Base-by-base conservation (phyloP, 2,888 invertebrate genomes). In the Acanthoscelides obtectus region DNA sequence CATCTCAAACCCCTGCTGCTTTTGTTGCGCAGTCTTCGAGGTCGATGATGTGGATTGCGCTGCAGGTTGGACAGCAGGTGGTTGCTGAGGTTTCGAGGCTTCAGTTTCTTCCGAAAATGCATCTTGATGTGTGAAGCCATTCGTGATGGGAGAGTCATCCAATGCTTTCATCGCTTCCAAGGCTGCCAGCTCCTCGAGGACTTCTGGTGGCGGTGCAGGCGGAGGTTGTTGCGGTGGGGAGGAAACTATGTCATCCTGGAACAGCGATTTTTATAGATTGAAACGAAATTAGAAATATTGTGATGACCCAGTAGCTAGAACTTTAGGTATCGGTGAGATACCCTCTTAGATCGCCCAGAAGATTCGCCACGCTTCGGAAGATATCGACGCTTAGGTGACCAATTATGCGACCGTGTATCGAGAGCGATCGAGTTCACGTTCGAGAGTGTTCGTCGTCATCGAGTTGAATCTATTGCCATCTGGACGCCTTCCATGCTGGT, bases 21-120 rank as follows among this genome's bases (percentile, higher is more conserved):
- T 90, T 90, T 86, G 93, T 88, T 79, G 90, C 89, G 84, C 92
- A 92, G 79, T 88, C 88, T 64, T 27, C 25, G 17, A 67, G 22
- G 21, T 20, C 12, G 66, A 66, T 8, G 66, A 64, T 6, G 25
- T 5, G 25, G 25, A 45, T 17, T 45, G 45, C 12, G 45, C 3
- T 45, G 45, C 6, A 12, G 45, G 17, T 12, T 20, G 22, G 20
- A 20, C 17, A 45, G 68, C 20, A 3, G 68, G 22, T 22, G 20
- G 19, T 25, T 3, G 19, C 8, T 3, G 6, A 19, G 66, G 20
- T 22, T 66, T 66, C 66, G 66, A n/a, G 17, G 19, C 20, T 22
- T 12, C 8, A 66, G 66, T 1, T 20, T 66, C 17, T 6, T 21
- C 22, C 66, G 20, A 20, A 21, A 21, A 20, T 22, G 66, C 66